A percentile compares a stretch with the other conserved stretches of the same genome.
Evolutionary conservation across 2,888 invertebrate genomes (phyloP).

Genomic region (Venusia cambrica): DNA sequence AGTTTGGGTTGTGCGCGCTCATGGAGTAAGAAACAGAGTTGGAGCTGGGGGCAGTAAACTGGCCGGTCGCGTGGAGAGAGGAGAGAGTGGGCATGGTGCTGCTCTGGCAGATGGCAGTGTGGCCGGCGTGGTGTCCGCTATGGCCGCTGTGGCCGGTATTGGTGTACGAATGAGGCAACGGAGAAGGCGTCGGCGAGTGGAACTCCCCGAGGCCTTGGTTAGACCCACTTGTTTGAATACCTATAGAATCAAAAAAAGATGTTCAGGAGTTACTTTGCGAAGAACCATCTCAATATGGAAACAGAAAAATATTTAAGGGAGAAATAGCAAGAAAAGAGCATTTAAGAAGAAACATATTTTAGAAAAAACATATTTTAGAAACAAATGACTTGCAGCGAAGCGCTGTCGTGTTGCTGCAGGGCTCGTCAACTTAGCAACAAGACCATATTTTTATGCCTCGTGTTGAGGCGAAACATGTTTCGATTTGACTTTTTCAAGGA

Average conservation of each 20-base stretch:
- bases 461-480: too few species aligned
- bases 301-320: too few species aligned
- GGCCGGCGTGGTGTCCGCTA: conserved; percentile 36
- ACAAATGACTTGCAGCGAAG: conserved; percentile 14
- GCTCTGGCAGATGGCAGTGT: conserved; percentile 80
- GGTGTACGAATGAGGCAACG: conserved; percentile 80
- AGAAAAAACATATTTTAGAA: too few species aligned
- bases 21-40: conserved; percentile 75
- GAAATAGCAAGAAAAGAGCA: too few species aligned
- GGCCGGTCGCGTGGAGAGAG: conserved; percentile 69
- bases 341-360: too few species aligned
- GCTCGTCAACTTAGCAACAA: too few species aligned
- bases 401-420: too few species aligned
- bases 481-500: too few species aligned
- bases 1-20: conserved; percentile 74
- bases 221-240: conserved; percentile 85
- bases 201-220: conserved; percentile 86
- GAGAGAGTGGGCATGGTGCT: conserved; percentile 84
- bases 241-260: conserved; percentile 47
- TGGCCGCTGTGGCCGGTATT: conserved; percentile 46
- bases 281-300: conserved; percentile 11
- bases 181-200: conserved; percentile 82
- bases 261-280: too few species aligned
- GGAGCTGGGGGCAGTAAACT: conserved; percentile 71
- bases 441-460: too few species aligned